phyloP scores from a whole-genome alignment of 2,888 invertebrate species.

The Ichneumoninae sp. region DNA sequence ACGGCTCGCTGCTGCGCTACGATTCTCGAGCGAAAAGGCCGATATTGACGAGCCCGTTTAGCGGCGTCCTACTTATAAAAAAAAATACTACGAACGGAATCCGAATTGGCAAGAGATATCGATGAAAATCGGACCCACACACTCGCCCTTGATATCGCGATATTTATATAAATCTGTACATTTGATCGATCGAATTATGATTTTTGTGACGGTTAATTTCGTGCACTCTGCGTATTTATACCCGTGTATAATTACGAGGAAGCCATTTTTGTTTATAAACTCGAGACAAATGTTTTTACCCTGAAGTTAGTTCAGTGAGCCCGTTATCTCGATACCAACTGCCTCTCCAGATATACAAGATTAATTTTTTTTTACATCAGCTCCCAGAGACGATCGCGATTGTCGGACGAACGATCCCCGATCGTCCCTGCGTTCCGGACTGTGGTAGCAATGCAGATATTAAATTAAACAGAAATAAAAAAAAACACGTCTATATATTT shows the following conservation, averaged over 20 bases:
- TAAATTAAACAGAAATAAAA: conserved; percentile 47
- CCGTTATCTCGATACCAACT: conserved; percentile 36
- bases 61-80: conserved; percentile 40
- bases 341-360: conserved; percentile 31
- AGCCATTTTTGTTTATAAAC: not conserved
- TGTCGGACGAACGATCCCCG: conserved; percentile 8
- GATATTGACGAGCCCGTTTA: conserved; percentile 28
- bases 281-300: not conserved
- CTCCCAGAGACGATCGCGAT: conserved; percentile 27
- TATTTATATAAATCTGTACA: conserved; percentile 50
- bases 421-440: conserved; percentile 25
- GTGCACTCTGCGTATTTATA: conserved; percentile 44
- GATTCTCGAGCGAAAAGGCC: conserved; percentile 41
- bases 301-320: conserved; percentile 17
- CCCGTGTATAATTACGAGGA: conserved; percentile 45
- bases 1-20: conserved; percentile 43
- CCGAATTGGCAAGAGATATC: conserved; percentile 46
- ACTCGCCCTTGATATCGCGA: conserved; percentile 19
- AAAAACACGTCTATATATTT: conserved; percentile 42
- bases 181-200: conserved; percentile 33
- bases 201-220: conserved; percentile 18
- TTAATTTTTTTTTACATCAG: conserved; percentile 20
- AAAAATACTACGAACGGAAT: conserved; percentile 42
- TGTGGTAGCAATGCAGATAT: conserved; percentile 41
- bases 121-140: conserved; percentile 16